These are phyloP conservation scores for Prietella phreatophila DNA, from an alignment of 2,113 vertebrate species.

Conservation along the genomic window DNA sequence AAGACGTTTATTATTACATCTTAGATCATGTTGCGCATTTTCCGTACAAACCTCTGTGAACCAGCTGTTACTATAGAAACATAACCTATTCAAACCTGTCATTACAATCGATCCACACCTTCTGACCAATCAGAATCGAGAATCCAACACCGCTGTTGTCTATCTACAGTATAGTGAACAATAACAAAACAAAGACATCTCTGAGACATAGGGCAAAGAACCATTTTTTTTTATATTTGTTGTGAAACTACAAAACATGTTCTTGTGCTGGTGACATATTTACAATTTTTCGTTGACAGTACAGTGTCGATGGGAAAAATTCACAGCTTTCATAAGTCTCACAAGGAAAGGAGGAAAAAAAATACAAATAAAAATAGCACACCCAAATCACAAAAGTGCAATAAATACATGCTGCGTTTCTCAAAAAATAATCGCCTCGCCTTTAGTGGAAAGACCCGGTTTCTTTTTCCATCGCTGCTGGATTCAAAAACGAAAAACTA, in stretches of 20 bases:
- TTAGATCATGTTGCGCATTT: too few species aligned
- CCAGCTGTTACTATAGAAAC: too few species aligned
- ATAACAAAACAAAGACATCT: not conserved
- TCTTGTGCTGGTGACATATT: constrained; percentile 78
- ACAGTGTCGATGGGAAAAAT: constrained; percentile 77
- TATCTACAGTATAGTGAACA: not conserved
- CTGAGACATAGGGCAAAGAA: constrained; percentile 65
- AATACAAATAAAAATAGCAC: constrained; percentile 53
- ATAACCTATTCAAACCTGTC: not conserved
- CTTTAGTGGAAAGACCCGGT: constrained; percentile 50
- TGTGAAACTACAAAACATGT: constrained; percentile 80
- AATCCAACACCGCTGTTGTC: not conserved
- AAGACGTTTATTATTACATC: too few species aligned
- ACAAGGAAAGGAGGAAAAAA: constrained; percentile 48
- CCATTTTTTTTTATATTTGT: constrained; percentile 69
- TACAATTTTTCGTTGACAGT: constrained; percentile 75
- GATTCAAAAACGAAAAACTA: constrained; percentile 50
- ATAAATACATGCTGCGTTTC: constrained; percentile 74
- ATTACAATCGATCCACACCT: not conserved
- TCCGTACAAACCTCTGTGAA: too few species aligned
- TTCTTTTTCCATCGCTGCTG: constrained; percentile 54
- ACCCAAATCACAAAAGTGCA: constrained; percentile 78
- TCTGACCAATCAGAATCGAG: not conserved
- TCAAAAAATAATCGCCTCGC: constrained; percentile 44
- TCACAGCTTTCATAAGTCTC: constrained; percentile 78